Evolutionary conservation across 1,140 invertebrate genomes (phyloP).

Genomic region (Dendrolimus punctatus): DNA sequence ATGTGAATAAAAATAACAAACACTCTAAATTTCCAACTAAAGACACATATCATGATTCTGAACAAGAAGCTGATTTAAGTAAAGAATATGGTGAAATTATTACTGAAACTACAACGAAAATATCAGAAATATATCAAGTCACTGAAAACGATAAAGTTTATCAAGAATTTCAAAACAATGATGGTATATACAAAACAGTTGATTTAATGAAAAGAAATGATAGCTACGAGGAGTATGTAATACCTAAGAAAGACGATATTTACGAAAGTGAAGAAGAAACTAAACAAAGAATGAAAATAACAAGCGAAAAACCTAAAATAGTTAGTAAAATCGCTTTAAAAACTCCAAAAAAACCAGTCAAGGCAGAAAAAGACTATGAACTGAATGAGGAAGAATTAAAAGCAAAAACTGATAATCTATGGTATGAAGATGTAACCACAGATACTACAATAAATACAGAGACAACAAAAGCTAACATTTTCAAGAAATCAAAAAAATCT

Average conservation of each 20-base stretch:
- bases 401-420: constrained; percentile 26
- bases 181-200: constrained; percentile 8
- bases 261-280: not conserved
- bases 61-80: not conserved
- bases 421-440: constrained; percentile 10
- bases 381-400: constrained; percentile 20
- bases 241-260: constrained; percentile 25
- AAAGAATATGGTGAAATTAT: too few relatives aligned
- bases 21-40: not conserved
- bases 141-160: too few relatives aligned
- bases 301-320: not conserved
- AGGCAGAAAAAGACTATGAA: not conserved
- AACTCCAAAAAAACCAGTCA: not conserved
- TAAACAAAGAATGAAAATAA: constrained; percentile 7
- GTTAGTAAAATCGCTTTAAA: not conserved
- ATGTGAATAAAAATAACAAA: not conserved
- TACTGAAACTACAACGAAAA: too few relatives aligned
- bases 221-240: constrained; percentile 45
- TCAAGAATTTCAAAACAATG: too few relatives aligned
- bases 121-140: too few relatives aligned
- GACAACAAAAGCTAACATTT: not conserved
- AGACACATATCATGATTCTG: too few relatives aligned
- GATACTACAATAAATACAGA: constrained; percentile 3
- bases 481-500: constrained; percentile 7
- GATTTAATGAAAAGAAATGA: constrained; percentile 28